These are phyloP conservation scores for Acrocephalus arundinaceus DNA, from an alignment of 2,113 vertebrate species.

Conservation along the genomic window DNA sequence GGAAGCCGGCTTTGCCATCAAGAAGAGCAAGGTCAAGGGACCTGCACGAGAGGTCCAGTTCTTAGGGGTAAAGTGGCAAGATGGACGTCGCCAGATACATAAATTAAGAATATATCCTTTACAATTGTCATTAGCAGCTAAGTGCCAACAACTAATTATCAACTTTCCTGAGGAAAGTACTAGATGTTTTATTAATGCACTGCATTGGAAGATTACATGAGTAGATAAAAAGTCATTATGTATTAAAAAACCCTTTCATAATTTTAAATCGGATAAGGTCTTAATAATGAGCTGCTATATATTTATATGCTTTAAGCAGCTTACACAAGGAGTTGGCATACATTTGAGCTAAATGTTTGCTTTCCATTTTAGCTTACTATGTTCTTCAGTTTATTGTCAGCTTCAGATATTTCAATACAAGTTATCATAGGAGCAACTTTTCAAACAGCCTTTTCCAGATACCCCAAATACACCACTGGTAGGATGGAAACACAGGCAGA, in stretches of 20 bases:
- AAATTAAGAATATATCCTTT: slow-evolving; percentile 31
- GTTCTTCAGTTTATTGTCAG: neutral
- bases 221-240: neutral
- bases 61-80: too few relatives aligned
- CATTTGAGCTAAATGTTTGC: neutral
- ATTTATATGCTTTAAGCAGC: neutral
- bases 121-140: slow-evolving; percentile 11
- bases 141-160: slow-evolving; percentile 11
- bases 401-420: neutral
- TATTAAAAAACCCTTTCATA: neutral
- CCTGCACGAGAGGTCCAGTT: too few relatives aligned
- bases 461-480: neutral
- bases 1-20: too few relatives aligned
- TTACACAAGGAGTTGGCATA: neutral
- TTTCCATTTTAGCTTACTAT: neutral
- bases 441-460: neutral
- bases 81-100: too few relatives aligned
- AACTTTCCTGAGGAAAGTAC: slow-evolving; percentile 21
- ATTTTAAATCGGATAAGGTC: neutral
- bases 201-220: neutral
- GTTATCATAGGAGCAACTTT: neutral
- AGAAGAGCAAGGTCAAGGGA: too few relatives aligned
- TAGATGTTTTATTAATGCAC: slow-evolving; percentile 29
- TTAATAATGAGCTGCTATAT: neutral
- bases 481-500: neutral